Evolutionary conservation across 2,113 vertebrate genomes (phyloP), one percentile per base, ranked within the genome.

Genomic region (Struthidea cinerea): DNA sequence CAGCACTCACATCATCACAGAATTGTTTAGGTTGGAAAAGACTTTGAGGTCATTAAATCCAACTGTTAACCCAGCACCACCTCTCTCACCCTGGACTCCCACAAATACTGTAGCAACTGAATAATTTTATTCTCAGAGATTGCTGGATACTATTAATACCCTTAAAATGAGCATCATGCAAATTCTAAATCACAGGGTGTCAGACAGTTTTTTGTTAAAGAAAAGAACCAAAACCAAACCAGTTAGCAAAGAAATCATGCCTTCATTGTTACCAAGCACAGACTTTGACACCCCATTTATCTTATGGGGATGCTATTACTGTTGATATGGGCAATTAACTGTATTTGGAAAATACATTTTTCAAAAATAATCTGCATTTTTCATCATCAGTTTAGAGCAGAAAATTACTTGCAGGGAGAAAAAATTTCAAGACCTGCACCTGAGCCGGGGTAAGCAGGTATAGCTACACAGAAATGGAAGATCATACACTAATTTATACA

Each of bases 251-350:
- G 73, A 86, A 80, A 13, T 35, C 23, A 35, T 49, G 53, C 23
- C 24, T 69, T 86, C 39, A 56, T 24, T 60, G 52, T 78, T 35
- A 70, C 24, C 22, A 81, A 70, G 70, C n/a, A 75, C 13, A 77
- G 68, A 63, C 32, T 88, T 70, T 81, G 47, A 57, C 82, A 76
- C 46, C 41, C 41, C 70, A 64, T 84, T 88, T 70, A 61, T 96
- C 85, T 90, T 46, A 81, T 3, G 9, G 50, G 41, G 49, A 70
- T 90, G 71, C 60, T 13, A 2, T 80, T 82, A 84, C 39, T 59
- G 63, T 39, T 47, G 64, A 77, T 67, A 87, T 1, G 32, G 73
- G 61, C 90, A 95, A 89, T 68, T 93, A 90, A 90, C 83, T 71
- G 26, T 30, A 86, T 56, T 88, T 84, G 56, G 49, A 93, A 93